A percentile compares a stretch with the other conserved stretches of the same genome.
Conservation (phyloP, 1,140 invertebrate species). For the Spodoptera frugiperda region DNA sequence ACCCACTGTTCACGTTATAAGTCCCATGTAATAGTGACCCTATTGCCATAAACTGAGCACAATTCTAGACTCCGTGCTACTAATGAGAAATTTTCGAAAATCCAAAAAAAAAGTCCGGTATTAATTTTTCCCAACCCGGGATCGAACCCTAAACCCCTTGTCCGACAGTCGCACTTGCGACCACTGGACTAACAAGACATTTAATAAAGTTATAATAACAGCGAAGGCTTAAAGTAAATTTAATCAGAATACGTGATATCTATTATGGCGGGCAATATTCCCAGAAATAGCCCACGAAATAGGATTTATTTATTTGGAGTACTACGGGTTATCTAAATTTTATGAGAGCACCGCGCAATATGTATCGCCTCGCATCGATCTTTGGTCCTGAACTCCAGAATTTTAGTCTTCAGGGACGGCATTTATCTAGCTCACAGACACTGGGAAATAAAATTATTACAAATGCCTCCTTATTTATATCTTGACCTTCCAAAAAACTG, state of each 20-base stretch:
- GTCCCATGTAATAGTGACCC: no score
- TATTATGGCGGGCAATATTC: conserved; percentile 10
- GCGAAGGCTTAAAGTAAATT: no score
- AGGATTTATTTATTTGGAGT: conserved; percentile 32
- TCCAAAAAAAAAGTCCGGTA: no score
- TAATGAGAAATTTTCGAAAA: no score
- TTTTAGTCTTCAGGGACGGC: background rate
- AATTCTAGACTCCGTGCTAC: no score
- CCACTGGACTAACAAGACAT: no score
- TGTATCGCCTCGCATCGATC: conserved; percentile 19
- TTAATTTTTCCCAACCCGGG: no score
- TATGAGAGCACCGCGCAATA: conserved; percentile 25
- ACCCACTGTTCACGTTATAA: no score
- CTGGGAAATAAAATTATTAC: background rate
- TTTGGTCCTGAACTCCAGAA: conserved; percentile 2
- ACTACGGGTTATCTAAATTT: conserved; percentile 27
- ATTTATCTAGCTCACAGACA: conserved; percentile 6
- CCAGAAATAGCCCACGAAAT: background rate
- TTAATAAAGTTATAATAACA: no score
- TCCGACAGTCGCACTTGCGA: no score
- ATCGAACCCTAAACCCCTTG: no score
- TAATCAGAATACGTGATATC: background rate
- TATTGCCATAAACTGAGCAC: no score
- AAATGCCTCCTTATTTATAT: conserved; percentile 30
- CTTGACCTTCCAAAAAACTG: background rate